A percentile compares a stretch with the other conserved stretches of the same genome.
Evolutionary conservation across 1,140 invertebrate genomes (phyloP).

Genomic region (Dendroctonus ponderosae): DNA sequence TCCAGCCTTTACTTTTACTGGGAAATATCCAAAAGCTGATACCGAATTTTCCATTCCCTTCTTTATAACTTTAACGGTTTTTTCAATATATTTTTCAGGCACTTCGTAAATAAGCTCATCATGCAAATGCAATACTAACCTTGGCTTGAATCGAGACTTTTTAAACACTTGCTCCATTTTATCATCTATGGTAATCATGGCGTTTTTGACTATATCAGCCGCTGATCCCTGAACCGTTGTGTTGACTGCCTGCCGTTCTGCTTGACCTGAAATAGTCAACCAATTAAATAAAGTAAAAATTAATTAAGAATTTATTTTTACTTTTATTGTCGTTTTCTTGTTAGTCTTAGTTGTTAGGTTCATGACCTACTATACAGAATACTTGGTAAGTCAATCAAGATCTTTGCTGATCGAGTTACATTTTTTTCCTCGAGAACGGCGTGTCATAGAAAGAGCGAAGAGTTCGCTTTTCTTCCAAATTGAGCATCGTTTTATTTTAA

Average conservation of each 20-base stretch:
- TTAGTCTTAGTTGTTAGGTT: too few species aligned
- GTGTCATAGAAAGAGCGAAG: not conserved
- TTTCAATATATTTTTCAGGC: constrained; percentile 57
- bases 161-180: constrained; percentile 52
- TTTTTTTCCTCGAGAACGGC: not conserved
- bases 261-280: constrained; percentile 66
- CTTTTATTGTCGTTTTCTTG: too few species aligned
- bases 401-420: too few species aligned
- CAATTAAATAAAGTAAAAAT: too few species aligned
- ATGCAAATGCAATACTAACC: constrained; percentile 86
- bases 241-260: constrained; percentile 95
- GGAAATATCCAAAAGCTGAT: constrained; percentile 71
- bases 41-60: constrained; percentile 79
- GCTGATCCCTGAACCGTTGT: constrained; percentile 94
- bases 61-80: constrained; percentile 68
- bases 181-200: constrained; percentile 78
- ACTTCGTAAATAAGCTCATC: constrained; percentile 97
- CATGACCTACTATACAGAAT: too few species aligned
- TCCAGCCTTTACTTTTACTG: constrained; percentile 84
- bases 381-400: too few species aligned
- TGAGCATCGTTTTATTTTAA: too few species aligned
- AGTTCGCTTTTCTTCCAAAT: too few species aligned
- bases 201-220: constrained; percentile 89
- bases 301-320: too few species aligned
- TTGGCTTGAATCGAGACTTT: constrained; percentile 50